Percentiles rank a stretch among this genome's conserved stretches.
Evolutionary conservation across 2,113 vertebrate genomes (phyloP).

Genomic region (Etia nguti): DNA sequence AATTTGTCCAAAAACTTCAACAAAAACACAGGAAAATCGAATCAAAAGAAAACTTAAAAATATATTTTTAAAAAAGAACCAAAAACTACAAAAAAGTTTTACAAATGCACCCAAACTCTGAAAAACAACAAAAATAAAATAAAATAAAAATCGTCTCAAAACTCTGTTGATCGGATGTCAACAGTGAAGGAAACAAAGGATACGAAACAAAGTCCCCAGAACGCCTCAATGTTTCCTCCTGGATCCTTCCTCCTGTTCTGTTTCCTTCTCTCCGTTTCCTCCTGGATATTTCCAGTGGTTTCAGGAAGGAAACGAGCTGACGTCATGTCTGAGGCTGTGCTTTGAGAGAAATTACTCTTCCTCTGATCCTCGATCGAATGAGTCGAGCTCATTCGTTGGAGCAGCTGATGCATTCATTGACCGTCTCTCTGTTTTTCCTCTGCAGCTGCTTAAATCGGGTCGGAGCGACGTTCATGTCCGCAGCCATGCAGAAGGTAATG

Average conservation of each 20-base stretch:
- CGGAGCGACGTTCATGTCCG: background rate
- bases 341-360: background rate
- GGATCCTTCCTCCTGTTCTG: too few species aligned
- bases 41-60: too few species aligned
- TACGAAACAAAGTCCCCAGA: background rate
- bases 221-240: background rate
- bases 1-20: background rate
- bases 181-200: background rate
- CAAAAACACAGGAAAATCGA: background rate
- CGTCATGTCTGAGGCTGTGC: background rate
- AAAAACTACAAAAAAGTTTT: background rate
- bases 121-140: background rate
- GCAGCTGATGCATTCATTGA: background rate
- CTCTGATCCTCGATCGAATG: background rate
- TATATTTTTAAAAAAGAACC: background rate
- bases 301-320: background rate
- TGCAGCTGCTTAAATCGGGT: conserved; percentile 15
- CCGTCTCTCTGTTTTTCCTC: background rate
- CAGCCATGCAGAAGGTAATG: conserved; percentile 73
- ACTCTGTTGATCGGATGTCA: background rate
- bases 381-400: background rate
- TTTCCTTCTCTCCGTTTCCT: background rate
- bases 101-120: background rate
- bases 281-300: background rate
- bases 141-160: background rate